A percentile compares a stretch with the other conserved stretches of the same genome.
Evolutionary conservation across 1,140 invertebrate species (phyloP).

Genomic region (Drosophila yakuba): DNA sequence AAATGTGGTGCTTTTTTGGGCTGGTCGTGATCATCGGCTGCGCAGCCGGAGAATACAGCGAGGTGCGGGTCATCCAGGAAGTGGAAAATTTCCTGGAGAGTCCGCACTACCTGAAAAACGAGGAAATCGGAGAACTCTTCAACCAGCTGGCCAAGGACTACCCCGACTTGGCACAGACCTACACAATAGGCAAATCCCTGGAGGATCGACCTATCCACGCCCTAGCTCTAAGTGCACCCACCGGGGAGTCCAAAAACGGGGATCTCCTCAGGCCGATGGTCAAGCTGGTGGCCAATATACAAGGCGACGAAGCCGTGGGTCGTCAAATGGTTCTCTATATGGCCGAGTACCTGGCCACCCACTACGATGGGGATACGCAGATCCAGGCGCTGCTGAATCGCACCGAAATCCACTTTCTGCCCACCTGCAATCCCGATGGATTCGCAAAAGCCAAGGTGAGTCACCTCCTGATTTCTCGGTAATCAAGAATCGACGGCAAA

Average conservation of each 20-base stretch:
- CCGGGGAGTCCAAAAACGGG: slow-evolving; percentile 29
- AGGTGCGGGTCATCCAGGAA: slow-evolving; percentile 54
- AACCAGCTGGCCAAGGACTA: slow-evolving; percentile 60
- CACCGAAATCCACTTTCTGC: slow-evolving; percentile 96
- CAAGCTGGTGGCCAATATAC: slow-evolving; percentile 99
- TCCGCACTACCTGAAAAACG: slow-evolving; percentile 67
- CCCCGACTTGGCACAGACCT: slow-evolving; percentile 88
- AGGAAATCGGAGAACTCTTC: slow-evolving; percentile 66
- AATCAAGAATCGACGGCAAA: background rate
- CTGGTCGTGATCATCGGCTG: slow-evolving; percentile 7
- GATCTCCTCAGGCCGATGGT: slow-evolving; percentile 90
- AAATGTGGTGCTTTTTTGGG: slow-evolving; percentile 13
- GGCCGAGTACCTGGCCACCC: slow-evolving; percentile 91
- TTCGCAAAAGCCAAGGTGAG: slow-evolving; percentile 91
- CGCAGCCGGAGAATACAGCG: slow-evolving; percentile 7
- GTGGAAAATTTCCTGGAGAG: slow-evolving; percentile 53
- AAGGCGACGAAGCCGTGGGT: slow-evolving; percentile 97
- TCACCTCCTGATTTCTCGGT: slow-evolving; percentile 18
- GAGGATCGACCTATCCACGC: slow-evolving; percentile 91
- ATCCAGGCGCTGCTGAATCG: slow-evolving; percentile 90
- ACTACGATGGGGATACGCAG: slow-evolving; percentile 89
- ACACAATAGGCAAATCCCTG: slow-evolving; percentile 92
- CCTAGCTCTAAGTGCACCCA: slow-evolving; percentile 84
- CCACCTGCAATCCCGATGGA: slow-evolving; percentile 96
- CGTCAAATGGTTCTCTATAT: slow-evolving; percentile 94